Base-by-base conservation (phyloP, 2,888 invertebrate species). In the Megalurothrips usitatus region DNA sequence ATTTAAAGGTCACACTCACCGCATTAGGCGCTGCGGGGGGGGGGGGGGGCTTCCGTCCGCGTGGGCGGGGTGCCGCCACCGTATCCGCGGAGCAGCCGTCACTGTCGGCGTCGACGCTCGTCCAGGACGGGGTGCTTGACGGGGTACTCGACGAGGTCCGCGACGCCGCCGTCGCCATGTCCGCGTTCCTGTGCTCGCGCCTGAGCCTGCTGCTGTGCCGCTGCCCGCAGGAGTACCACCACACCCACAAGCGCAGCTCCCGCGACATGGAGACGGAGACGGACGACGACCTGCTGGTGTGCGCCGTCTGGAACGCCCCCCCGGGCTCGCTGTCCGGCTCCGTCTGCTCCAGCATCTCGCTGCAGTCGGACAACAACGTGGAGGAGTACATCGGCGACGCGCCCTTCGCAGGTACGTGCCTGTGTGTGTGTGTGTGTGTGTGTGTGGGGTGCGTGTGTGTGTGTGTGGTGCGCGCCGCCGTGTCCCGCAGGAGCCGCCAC, bases 231-330 rank as follows among this genome's bases (percentile, higher is more conserved):
- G 94, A 95, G 87, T 94, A 94, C 89, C 83, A 83, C 82, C 84
- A 84, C 82, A 82, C 84, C 81, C 83, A 84, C 84, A 95, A 96
- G 87, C 89, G 96, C 84, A 90, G 93, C 84, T 95, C 95, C 12
- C 91, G 93, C 83, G 95, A 95, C 88, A 94, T 94, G 90, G 94
- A 94, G 87, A 95, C 95, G 6, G 94, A 95, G 87, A 95, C 93
- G 2, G 94, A 89, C 83, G 89, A 89, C 85, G 89, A 89, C 83
- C 86, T 89, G 83, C 88, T 86, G 88, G 88, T 85, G 87, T 86
- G 82, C 83, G 28, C 47, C 82, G 26, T 75, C 83, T 82, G 80
- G 82, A 81, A 79, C 75, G 81, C 81, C 26, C 68, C 68, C 6
- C 23, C 68, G 23, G 68, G 68, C 26, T 26, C 23, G 11, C 68